A percentile compares a stretch with the other conserved stretches of the same genome.
Evolutionary conservation across 30 jellyfish, hydroid and myxozoan genomes (phyloP).

Genomic region (Sanderia malayensis): DNA sequence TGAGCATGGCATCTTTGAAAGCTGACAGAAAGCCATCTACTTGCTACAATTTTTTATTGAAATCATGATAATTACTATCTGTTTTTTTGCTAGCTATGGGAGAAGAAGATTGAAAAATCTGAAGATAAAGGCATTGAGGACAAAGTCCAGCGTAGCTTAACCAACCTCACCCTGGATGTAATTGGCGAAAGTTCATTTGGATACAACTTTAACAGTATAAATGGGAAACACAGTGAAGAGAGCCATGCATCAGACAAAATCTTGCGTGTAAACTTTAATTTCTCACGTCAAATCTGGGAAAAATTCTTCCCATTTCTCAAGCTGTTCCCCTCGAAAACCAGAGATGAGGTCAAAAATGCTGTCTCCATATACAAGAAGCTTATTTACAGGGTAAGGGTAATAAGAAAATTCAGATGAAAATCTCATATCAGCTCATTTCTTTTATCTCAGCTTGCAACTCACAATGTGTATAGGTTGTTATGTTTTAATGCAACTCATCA

Average conservation of each 20-base stretch:
- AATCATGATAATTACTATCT: too few species aligned
- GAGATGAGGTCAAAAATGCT: constrained; percentile 10
- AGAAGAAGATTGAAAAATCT: neutral
- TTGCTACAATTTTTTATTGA: too few species aligned
- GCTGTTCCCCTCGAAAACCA: constrained; percentile 4
- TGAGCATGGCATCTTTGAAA: too few species aligned
- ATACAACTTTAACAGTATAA: constrained; percentile 16
- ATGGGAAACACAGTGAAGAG: constrained; percentile 13
- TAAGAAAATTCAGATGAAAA: neutral
- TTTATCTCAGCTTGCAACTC: too few species aligned
- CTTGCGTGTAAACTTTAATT: constrained; percentile 12
- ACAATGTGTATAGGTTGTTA: too few species aligned
- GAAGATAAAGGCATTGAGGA: constrained; percentile 7
- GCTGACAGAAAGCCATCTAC: too few species aligned
- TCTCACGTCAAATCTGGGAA: constrained; percentile 20
- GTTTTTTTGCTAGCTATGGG: constrained; percentile 41
- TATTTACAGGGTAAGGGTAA: constrained; percentile 16
- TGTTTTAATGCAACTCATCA: too few species aligned
- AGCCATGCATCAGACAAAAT: constrained; percentile 33
- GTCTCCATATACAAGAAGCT: neutral
- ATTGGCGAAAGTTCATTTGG: constrained; percentile 44
- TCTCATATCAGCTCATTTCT: neutral
- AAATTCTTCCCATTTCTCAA: constrained; percentile 11
- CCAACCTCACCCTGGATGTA: constrained; percentile 29
- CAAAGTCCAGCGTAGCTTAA: constrained; percentile 12